Evolutionary conservation across 2,888 invertebrate species (phyloP).

Genomic region (Drosophila multiciliata): DNA sequence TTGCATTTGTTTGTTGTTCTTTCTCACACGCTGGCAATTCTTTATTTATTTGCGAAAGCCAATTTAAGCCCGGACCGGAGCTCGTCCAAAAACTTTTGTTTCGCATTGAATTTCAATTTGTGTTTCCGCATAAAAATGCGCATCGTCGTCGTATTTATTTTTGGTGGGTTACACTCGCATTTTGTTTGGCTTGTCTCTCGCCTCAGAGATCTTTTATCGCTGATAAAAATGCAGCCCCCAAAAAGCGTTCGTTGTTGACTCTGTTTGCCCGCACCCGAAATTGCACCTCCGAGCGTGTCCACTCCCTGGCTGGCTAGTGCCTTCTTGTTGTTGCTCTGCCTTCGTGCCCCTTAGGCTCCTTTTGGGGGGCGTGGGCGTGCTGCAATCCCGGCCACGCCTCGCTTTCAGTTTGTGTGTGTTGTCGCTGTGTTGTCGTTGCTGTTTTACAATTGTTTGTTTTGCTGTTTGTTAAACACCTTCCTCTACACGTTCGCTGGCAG

Average conservation of each 20-base stretch:
- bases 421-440: slow-evolving; percentile 62
- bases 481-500: slow-evolving; percentile 75
- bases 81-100: slow-evolving; percentile 55
- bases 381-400: slow-evolving; percentile 70
- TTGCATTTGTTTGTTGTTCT: slow-evolving; percentile 54
- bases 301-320: slow-evolving; percentile 41
- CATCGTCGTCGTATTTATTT: slow-evolving; percentile 62
- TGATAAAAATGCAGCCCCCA: slow-evolving; percentile 70
- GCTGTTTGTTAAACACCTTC: slow-evolving; percentile 84
- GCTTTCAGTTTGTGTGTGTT: slow-evolving; percentile 44
- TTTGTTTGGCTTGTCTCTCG: slow-evolving; percentile 61
- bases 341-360: slow-evolving; percentile 26
- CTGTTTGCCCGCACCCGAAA: slow-evolving; percentile 43
- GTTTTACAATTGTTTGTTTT: slow-evolving; percentile 82
- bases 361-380: slow-evolving; percentile 66
- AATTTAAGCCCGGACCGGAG: slow-evolving; percentile 58
- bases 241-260: slow-evolving; percentile 36
- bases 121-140: slow-evolving; percentile 79
- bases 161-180: slow-evolving; percentile 63
- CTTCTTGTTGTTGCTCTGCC: slow-evolving; percentile 5
- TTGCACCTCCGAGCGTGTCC: slow-evolving; percentile 46
- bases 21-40: slow-evolving; percentile 43
- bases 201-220: slow-evolving; percentile 75
- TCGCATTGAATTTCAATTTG: slow-evolving; percentile 81
- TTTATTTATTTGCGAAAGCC: slow-evolving; percentile 77